Evolutionary conservation across 1,140 invertebrate genomes (phyloP), one percentile per base, ranked within the genome.

Genomic region (Lethrus apterus): DNA sequence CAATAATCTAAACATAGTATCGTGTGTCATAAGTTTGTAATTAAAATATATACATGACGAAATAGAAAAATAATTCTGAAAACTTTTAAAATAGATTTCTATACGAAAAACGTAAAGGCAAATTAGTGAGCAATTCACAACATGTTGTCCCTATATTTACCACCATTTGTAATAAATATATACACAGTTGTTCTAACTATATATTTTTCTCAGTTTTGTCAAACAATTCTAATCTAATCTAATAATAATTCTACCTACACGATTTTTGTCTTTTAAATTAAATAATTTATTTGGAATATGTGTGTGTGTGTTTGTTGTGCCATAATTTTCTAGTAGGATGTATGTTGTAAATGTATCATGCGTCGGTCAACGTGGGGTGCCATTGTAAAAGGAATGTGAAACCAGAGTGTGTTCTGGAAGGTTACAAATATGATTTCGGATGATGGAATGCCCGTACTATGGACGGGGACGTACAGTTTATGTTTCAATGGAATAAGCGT

Each of bases 351-450:
- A 48, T 48, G 46, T 20, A 47, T 47, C 38, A 43, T 33, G 40
- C 30, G 46, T 48, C 40, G 38, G 30, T 26, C 46, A 44, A 31
- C 33, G 35, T 36, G 46, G 46, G 46, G 46, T 48, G 46, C 46
- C 40, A 48, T 60, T 60, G 50, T 56, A 38, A 47, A 10, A 36
- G 50, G 47, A 49, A 47, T 60, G 53, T 52, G 58, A 55, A 57
- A 58, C 48, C 46, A 52, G 55, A 57, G 54, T 60, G 49, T 51
- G 55, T 48, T 51, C 44, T 44, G 45, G 58, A 58, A 50, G 50
- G 56, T 55, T 56, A 60, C 56, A 58, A 59, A 57, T 58, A 54
- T 49, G 49, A 56, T 58, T 60, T 54, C 24, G 48, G 55, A 56
- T 60, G 56, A 60, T 60, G 56, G 51, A 60, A 58, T 56, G 57